phyloP scores from a whole-genome alignment of 1,140 invertebrate species.

The Aphelenchoides fujianensis region DNA sequence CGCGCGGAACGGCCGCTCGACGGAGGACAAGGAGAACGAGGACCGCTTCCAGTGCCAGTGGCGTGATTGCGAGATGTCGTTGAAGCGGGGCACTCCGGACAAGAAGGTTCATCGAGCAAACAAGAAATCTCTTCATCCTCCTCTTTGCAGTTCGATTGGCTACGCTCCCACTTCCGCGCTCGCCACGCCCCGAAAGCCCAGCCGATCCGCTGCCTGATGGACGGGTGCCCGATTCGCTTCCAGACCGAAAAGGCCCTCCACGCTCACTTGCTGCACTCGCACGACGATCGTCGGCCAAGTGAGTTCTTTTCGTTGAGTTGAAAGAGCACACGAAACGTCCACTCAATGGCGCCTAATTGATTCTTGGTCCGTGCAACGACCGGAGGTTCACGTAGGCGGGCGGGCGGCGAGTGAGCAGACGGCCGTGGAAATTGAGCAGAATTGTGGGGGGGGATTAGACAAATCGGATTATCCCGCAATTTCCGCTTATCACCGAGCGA shows the following conservation, averaged over 20 bases:
- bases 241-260: slow-evolving; percentile 21
- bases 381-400: not conserved
- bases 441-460: too few relatives aligned
- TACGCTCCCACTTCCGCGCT: slow-evolving; percentile 7
- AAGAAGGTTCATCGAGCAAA: slow-evolving; percentile 17
- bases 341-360: not conserved
- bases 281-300: slow-evolving; percentile 6
- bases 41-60: slow-evolving; percentile 17
- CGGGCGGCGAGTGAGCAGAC: not conserved
- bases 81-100: slow-evolving; percentile 15
- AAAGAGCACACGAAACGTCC: not conserved
- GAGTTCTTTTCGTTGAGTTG: too few relatives aligned
- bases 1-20: slow-evolving; percentile 5
- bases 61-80: slow-evolving; percentile 23
- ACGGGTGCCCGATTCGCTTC: slow-evolving; percentile 22
- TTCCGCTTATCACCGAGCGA: too few relatives aligned
- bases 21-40: slow-evolving; percentile 8
- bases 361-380: too few relatives aligned
- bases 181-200: slow-evolving; percentile 23
- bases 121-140: not conserved
- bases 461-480: too few relatives aligned
- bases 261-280: slow-evolving; percentile 15
- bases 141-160: slow-evolving; percentile 11
- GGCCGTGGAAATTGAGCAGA: too few relatives aligned
- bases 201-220: slow-evolving; percentile 17